These are phyloP conservation scores for Alloplasta piceator DNA, from an alignment of 2,888 invertebrate genomes.

Conservation along the genomic window DNA sequence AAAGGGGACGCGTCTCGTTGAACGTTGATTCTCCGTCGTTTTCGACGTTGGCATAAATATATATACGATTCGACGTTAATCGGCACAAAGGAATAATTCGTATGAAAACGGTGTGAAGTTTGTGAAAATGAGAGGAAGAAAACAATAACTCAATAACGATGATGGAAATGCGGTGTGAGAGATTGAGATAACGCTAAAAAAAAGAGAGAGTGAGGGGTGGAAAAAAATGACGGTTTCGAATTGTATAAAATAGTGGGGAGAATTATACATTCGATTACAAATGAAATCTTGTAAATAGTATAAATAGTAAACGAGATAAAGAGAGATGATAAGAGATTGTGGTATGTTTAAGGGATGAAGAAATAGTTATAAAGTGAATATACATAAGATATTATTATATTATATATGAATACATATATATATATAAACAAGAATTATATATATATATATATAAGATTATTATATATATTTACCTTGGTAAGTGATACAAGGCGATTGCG, in stretches of 20 bases:
- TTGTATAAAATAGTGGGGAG: slow-evolving; percentile 59
- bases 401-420: slow-evolving; percentile 73
- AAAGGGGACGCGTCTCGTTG: slow-evolving; percentile 14
- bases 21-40: slow-evolving; percentile 43
- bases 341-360: slow-evolving; percentile 77
- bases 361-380: slow-evolving; percentile 82
- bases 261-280: slow-evolving; percentile 72
- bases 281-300: slow-evolving; percentile 80
- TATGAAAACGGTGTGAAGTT: slow-evolving; percentile 72
- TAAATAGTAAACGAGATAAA: slow-evolving; percentile 75
- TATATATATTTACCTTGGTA: slow-evolving; percentile 82
- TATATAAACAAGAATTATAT: slow-evolving; percentile 70
- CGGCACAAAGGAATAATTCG: slow-evolving; percentile 74
- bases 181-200: slow-evolving; percentile 61
- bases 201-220: slow-evolving; percentile 53
- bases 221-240: slow-evolving; percentile 41
- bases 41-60: slow-evolving; percentile 14
- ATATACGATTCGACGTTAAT: slow-evolving; percentile 33
- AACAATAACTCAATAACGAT: slow-evolving; percentile 31
- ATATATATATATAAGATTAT: slow-evolving; percentile 75
- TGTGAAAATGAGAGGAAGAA: slow-evolving; percentile 58
- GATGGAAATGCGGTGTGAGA: slow-evolving; percentile 66
- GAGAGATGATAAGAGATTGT: slow-evolving; percentile 61
- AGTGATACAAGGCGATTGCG: slow-evolving; percentile 80
- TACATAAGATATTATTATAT: slow-evolving; percentile 80